These are phyloP conservation scores for Eudyptes chrysolophus DNA, from an alignment of 2,113 vertebrate genomes.

Conservation along the genomic window DNA sequence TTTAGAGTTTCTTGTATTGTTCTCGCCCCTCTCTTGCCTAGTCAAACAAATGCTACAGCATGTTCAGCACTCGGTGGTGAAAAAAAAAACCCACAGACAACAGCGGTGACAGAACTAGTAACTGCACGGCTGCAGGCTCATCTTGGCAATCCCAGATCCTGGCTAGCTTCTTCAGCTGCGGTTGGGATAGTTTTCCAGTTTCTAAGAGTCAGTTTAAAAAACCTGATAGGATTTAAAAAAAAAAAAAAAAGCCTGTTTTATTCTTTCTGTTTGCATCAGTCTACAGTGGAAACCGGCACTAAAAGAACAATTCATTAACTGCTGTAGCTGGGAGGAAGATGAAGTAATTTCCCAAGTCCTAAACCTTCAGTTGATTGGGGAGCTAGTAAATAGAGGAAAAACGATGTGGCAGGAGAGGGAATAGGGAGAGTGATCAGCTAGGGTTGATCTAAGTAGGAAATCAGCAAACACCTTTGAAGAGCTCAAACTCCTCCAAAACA, in stretches of 20 bases:
- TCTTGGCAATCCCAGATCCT: neutral
- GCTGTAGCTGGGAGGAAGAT: neutral
- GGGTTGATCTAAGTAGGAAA: neutral
- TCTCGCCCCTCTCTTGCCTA: neutral
- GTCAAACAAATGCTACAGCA: neutral
- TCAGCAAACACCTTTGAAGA: neutral
- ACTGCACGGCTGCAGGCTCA: neutral
- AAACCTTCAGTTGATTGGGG: neutral
- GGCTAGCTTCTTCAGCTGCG: neutral
- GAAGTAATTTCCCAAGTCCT: neutral
- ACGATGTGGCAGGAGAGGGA: rapidly evolving
- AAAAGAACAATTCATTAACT: neutral
- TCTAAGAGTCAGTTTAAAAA: neutral
- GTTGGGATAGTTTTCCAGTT: neutral
- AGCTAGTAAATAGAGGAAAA: neutral
- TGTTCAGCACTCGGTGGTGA: neutral
- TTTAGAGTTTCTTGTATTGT: neutral
- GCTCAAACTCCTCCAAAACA: neutral
- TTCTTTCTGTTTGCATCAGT: neutral
- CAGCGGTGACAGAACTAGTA: neutral
- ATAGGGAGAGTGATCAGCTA: neutral
- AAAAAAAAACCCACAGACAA: neutral
- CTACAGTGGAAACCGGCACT: neutral
- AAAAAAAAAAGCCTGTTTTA: neutral
- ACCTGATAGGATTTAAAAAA: rapidly evolving